Conservation (phyloP, 2,888 invertebrate species). For the Trissoscelio sp. region DNA sequence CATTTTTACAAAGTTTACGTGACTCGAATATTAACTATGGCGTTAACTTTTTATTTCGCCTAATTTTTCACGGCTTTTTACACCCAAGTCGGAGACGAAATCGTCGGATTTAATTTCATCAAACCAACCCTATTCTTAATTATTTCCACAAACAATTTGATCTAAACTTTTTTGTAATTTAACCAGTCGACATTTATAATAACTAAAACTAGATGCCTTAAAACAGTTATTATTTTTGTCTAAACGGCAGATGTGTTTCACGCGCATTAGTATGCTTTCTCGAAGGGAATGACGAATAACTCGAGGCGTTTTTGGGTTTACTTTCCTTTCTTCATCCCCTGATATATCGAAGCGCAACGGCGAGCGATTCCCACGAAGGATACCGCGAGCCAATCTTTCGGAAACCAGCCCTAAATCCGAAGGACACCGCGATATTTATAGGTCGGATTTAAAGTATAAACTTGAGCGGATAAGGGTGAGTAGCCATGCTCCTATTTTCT, state of each 20-base stretch:
- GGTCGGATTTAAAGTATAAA: slow-evolving; percentile 84
- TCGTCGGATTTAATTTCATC: slow-evolving; percentile 8
- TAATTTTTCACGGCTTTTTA: slow-evolving; percentile 47
- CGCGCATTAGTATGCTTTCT: slow-evolving; percentile 75
- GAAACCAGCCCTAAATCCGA: slow-evolving; percentile 83
- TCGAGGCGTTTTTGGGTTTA: slow-evolving; percentile 74
- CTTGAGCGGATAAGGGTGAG: slow-evolving; percentile 77
- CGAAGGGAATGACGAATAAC: slow-evolving; percentile 80
- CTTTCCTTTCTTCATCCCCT: slow-evolving; percentile 79
- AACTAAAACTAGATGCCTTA: background rate
- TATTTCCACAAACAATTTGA: background rate
- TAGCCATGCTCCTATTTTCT: slow-evolving; percentile 78
- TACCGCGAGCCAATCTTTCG: slow-evolving; percentile 84
- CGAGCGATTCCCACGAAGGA: slow-evolving; percentile 82
- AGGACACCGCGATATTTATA: slow-evolving; percentile 83
- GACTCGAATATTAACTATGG: slow-evolving; percentile 62
- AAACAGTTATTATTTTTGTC: background rate
- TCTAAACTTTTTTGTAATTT: too few relatives aligned
- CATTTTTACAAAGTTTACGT: slow-evolving; percentile 64
- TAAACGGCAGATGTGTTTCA: background rate
- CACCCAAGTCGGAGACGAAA: background rate
- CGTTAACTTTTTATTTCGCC: slow-evolving; percentile 51
- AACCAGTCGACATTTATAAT: too few relatives aligned
- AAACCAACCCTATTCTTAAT: background rate
- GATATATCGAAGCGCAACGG: slow-evolving; percentile 79